Evolutionary conservation across 2,797 vertebrate genomes (phyloP), one percentile per base, ranked within the genome.

Genomic region (Capromys pilorides): DNA sequence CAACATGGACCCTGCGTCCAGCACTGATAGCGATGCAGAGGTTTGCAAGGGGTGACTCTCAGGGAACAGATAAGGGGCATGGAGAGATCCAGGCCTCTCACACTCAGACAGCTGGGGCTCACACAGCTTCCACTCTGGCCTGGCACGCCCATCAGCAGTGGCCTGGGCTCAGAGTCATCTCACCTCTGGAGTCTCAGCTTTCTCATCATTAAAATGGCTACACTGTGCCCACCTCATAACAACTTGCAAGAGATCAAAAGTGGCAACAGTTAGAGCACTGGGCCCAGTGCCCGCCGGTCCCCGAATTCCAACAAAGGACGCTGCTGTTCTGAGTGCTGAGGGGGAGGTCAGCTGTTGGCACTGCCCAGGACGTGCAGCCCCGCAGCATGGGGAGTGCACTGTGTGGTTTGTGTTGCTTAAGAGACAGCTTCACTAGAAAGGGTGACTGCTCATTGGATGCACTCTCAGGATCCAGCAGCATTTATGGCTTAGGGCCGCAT

Each of bases 41-140:
- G 66, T 11, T 31, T 21, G 41, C 0, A 18, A 45, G 78, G 54
- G 9, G 3, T 0, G 36, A 22, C 4, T 11, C 28, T 3, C 2
- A 26, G 57, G 0, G 69, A 73, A 13, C 3, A 22, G 24, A 21
- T 2, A 1, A 51, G 36, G 36, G n/a, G 2, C 4, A 2, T 3
- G 0, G 0, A 4, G 51, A 39, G 45, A 61, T 3, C 7, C 51
- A 12, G 78, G 16, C 8, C 41, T 5, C 21, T 8, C 5, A 36
- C 4, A 16, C 26, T 0, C 11, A 0, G 26, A 16, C 13, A 0
- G 0, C 28, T 5, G 28, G 18, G 54, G 14, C 9, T 0, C 10
- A 21, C 18, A 1, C 1, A 7, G 49, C 14, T 33, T 6, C 8
- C 51, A 45, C 36, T 41, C 69, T 5, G 39, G 78, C 3, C 80